Evolutionary conservation across 2,113 vertebrate species (phyloP), one percentile per base, ranked within the genome.

Genomic region (Urocynchramus pylzowi): DNA sequence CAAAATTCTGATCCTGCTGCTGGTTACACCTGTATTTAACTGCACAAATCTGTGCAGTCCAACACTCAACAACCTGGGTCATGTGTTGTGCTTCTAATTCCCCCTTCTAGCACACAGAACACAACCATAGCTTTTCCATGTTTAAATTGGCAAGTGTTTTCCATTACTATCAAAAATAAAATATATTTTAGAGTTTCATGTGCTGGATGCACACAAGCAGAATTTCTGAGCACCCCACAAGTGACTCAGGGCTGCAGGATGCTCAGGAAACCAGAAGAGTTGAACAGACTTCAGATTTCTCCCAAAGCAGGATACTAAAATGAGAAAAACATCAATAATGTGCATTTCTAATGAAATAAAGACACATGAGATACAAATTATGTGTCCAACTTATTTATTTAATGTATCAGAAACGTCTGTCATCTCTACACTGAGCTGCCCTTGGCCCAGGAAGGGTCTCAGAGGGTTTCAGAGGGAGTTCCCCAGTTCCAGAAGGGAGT

Each of bases 301-400:
- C 23, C 42, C 26, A 45, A 5, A 11, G 11, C 8, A 20, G 42
- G 28, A 41, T 22, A 5, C 13, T 44, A 57, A 67, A 23, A 8
- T 12, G 20, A 10, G 14, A 42, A 89, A 76, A 71, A 0, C 20
- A 79, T 4, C 7, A 71, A 24, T 27, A 73, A 27, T 11, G 2
- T 5, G 11, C 3, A 30, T 84, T 81, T 47, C 20, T 50, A 18
- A 56, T 16, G 24, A 65, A 91, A 89, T 47, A 47, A 64, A 52
- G 10, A 3, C 6, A 26, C 2, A 2, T 1, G 10, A 50, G 10
- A 4, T 19, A 21, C 3, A 45, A 60, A 21, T 42, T 3, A 5
- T n/a, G 6, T 54, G 26, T 7, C 12, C 3, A 10, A 11, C 0
- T 23, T 28, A 54, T 76, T 90, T 80, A 44, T 76, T 24, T 35